These are phyloP conservation scores for Plutomurus gul DNA, from an alignment of 1,140 invertebrate genomes.

Conservation along the genomic window DNA sequence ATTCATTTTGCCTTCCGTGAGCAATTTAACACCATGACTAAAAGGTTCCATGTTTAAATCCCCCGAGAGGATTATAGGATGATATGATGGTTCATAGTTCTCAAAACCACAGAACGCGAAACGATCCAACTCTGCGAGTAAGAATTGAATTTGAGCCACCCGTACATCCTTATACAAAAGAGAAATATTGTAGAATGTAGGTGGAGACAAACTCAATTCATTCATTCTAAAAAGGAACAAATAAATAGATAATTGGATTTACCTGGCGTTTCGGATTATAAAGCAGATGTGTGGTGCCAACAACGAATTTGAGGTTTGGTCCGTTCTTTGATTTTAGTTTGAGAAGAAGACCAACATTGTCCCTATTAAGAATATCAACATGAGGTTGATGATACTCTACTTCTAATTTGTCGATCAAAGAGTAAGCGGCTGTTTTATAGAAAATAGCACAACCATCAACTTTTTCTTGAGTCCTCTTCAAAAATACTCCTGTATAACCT, in stretches of 20 bases:
- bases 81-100: conserved; percentile 60
- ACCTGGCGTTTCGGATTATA: conserved; percentile 80
- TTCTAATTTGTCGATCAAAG: conserved; percentile 64
- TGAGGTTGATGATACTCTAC: conserved; percentile 66
- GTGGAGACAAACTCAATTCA: background rate
- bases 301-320: conserved; percentile 64
- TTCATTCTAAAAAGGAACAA: too few relatives aligned
- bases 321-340: conserved; percentile 66
- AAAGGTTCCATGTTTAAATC: conserved; percentile 84
- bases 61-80: conserved; percentile 82
- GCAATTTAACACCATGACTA: conserved; percentile 68
- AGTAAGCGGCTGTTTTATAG: conserved; percentile 69
- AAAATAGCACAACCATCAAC: conserved; percentile 84
- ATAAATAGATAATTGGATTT: background rate
- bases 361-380: conserved; percentile 70
- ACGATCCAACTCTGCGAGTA: conserved; percentile 81
- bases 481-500: conserved; percentile 71
- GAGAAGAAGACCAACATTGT: conserved; percentile 84
- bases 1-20: conserved; percentile 67
- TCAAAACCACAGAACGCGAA: conserved; percentile 65
- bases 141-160: conserved; percentile 77
- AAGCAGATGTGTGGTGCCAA: conserved; percentile 92
- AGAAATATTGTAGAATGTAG: background rate
- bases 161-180: conserved; percentile 73
- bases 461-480: conserved; percentile 72